phyloP scores from a whole-genome alignment of 2,888 invertebrate genomes.

The Marronus borbonicus region DNA sequence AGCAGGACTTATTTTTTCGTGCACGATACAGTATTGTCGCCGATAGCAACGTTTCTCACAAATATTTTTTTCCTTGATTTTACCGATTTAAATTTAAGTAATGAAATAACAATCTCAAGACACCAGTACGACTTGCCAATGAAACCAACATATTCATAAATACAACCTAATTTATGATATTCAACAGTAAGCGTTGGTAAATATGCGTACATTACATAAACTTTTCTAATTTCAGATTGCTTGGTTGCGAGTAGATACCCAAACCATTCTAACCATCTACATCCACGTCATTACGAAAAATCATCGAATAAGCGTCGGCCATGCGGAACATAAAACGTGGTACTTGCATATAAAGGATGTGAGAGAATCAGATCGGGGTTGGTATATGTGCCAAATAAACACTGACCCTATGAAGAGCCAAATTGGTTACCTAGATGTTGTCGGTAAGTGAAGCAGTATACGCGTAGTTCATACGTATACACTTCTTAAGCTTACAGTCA shows the following conservation, averaged over 20 bases:
- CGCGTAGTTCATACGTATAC: too few relatives aligned
- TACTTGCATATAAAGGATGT: conserved; percentile 86
- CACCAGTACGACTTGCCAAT: too few relatives aligned
- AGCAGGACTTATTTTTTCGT: too few relatives aligned
- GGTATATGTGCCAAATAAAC: conserved; percentile 87
- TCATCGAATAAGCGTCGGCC: conserved; percentile 86
- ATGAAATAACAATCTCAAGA: too few relatives aligned
- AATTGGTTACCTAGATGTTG: conserved; percentile 78
- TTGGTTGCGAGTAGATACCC: conserved; percentile 92
- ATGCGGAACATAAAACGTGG: conserved; percentile 87
- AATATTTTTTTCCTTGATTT: too few relatives aligned
- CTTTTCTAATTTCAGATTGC: conserved; percentile 79
- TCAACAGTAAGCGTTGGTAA: too few relatives aligned
- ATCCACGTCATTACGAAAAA: conserved; percentile 93
- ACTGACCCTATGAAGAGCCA: conserved; percentile 85
- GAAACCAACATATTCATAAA: too few relatives aligned
- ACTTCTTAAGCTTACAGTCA: too few relatives aligned
- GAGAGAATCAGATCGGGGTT: conserved; percentile 84
- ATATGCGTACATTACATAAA: neutral
- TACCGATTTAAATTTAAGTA: too few relatives aligned
- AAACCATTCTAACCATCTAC: conserved; percentile 91
- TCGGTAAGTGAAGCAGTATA: conserved; percentile 72
- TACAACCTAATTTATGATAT: too few relatives aligned
- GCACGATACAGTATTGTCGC: too few relatives aligned
- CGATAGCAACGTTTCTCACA: too few relatives aligned